Base-by-base conservation (phyloP, 2,797 vertebrate species). In the Sebastes nivosus region DNA sequence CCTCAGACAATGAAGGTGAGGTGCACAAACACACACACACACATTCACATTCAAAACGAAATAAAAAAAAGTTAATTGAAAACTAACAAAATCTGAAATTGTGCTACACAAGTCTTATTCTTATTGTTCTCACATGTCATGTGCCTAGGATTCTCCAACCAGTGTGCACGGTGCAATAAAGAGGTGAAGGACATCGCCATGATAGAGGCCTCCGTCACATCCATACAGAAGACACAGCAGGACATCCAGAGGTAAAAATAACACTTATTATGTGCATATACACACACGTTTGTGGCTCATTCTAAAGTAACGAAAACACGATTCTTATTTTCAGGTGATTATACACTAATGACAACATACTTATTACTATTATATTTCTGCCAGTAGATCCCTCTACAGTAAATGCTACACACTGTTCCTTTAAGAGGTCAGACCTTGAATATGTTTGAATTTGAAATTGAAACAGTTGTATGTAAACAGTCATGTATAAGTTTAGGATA, bases 1-100 rank as follows among this genome's bases (percentile, higher is more conserved):
- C 97, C 69, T 99, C 98, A 0, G 98, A 99, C 25, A 97, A 97
- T 36, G 98, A 98, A 87, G 97, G 97, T 94, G 86, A 92, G 84
- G 16, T 70, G 18, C 18, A 36, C 25, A 38, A 27, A 54, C 42
- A 46, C 16, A 18, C 42, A 18, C 42, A 46, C 34, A 12, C 32
- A 38, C 6, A 16, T 0, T 38, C 13, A 42, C 38, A 42, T 42
- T 42, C 38, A 42, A 42, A 42, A 42, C 13, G 0, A 42, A 38
- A 1, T 0, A 38, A 38, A 38, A 38, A 42, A 38, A 38, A 38
- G 14, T 42, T 0, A 14, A 42, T 42, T 42, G 38, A 20, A 73
- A 25, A 29, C 2, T 46, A 30, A 38, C 6, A 2, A 11, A 38
- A 22, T 59, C 18, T 54, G 6, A 16, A 27, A 58, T 7, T 4